A percentile compares a stretch with the other conserved stretches of the same genome.
Conservation (phyloP, 2,797 vertebrate species). For the Glyptemys insculpta region DNA sequence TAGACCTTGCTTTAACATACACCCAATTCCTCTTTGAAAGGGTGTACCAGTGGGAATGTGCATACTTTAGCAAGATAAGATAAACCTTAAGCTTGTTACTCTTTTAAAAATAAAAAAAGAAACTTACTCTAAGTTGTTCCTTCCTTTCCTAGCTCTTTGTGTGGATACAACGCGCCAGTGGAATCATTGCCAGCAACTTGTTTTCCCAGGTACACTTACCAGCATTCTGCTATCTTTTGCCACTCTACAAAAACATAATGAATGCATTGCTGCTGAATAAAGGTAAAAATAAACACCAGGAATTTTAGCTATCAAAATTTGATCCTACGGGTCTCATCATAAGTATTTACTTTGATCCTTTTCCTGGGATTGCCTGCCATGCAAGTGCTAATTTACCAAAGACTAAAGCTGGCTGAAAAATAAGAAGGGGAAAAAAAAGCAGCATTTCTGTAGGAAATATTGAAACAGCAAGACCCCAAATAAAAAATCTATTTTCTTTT, state of each 20-base stretch:
- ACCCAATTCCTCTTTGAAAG: not conserved
- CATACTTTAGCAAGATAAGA: not conserved
- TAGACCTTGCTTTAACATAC: not conserved
- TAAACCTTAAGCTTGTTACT: not conserved
- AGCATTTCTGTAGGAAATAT: not conserved
- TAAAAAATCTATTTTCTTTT: constrained; percentile 42
- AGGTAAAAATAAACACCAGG: constrained; percentile 26
- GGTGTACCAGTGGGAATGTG: not conserved
- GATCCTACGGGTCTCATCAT: constrained; percentile 9
- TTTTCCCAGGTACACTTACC: not conserved
- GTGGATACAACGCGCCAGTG: constrained; percentile 13
- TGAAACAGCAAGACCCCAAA: not conserved
- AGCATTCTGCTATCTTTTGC: constrained; percentile 34
- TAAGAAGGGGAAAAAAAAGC: not conserved
- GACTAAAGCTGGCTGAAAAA: constrained; percentile 21
- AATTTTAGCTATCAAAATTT: constrained; percentile 40
- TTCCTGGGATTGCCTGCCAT: constrained; percentile 2
- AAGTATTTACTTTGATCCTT: not conserved
- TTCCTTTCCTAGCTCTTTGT: not conserved
- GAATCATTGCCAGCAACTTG: constrained; percentile 39
- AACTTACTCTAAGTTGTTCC: not conserved
- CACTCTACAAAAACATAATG: not conserved
- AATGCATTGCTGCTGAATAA: constrained; percentile 24
- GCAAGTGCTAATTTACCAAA: constrained; percentile 39
- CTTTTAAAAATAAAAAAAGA: constrained; percentile 29